These are phyloP conservation scores for Phymastichus coffea DNA, from an alignment of 1,140 invertebrate species.

Conservation along the genomic window DNA sequence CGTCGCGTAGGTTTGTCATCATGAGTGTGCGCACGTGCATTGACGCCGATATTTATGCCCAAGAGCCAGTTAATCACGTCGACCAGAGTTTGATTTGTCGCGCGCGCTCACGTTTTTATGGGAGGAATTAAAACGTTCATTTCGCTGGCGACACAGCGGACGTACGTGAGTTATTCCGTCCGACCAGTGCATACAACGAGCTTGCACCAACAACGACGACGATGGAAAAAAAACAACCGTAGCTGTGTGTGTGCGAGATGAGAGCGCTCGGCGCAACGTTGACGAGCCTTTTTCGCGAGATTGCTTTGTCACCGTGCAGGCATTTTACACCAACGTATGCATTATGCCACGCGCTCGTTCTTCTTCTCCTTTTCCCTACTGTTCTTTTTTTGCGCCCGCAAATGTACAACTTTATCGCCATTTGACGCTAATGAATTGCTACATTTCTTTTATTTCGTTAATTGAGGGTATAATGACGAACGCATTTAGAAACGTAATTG, in stretches of 20 bases:
- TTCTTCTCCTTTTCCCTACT: too few species aligned
- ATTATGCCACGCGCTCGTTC: not conserved
- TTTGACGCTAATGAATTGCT: too few species aligned
- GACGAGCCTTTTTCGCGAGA: constrained; percentile 53
- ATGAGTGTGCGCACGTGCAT: constrained; percentile 53
- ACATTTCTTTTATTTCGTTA: not conserved
- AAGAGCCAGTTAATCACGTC: constrained; percentile 56
- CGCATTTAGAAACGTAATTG: too few species aligned
- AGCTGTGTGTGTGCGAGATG: constrained; percentile 12
- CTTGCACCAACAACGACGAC: not conserved
- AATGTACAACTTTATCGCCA: too few species aligned
- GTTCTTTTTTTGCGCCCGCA: too few species aligned
- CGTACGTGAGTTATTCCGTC: constrained; percentile 52
- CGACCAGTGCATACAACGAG: constrained; percentile 37
- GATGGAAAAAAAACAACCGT: constrained; percentile 15
- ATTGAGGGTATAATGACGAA: too few species aligned
- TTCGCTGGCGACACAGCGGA: constrained; percentile 55
- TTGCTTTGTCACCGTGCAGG: constrained; percentile 35
- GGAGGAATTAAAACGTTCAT: constrained; percentile 59
- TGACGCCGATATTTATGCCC: constrained; percentile 57
- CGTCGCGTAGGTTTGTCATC: constrained; percentile 42
- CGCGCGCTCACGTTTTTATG: constrained; percentile 58
- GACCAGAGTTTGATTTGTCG: constrained; percentile 57
- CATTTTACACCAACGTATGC: not conserved
- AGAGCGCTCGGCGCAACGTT: constrained; percentile 14